A percentile compares a stretch with the other conserved stretches of the same genome.
These are phyloP conservation scores for Octonoba sinensis DNA, from an alignment of 2,888 invertebrate species.

Conservation along the genomic window DNA sequence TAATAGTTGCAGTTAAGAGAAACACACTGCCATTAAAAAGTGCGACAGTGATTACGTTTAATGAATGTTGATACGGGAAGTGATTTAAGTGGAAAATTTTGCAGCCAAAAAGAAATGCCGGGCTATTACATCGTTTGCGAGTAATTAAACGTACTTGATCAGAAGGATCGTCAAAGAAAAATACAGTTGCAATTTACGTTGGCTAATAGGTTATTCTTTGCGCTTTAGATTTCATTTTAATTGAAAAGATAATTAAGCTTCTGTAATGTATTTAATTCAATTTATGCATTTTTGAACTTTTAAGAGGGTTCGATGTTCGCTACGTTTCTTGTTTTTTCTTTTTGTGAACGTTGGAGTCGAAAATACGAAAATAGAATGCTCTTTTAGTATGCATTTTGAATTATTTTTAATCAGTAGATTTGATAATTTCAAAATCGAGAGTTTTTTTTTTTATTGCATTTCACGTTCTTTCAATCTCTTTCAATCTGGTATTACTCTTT, in stretches of 20 bases:
- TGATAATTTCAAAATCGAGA: no score
- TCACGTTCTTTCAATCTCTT: background rate
- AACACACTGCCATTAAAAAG: conserved; percentile 15
- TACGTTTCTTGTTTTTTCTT: background rate
- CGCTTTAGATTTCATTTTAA: conserved; percentile 35
- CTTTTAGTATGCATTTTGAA: background rate
- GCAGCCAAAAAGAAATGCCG: background rate
- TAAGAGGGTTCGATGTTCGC: no score
- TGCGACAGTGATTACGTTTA: background rate
- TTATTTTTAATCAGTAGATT: no score
- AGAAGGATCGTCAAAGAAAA: conserved; percentile 1
- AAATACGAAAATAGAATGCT: background rate
- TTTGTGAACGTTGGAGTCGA: background rate
- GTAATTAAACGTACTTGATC: conserved; percentile 20
- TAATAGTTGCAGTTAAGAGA: background rate
- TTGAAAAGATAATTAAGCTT: conserved; percentile 18
- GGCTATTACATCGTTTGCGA: conserved; percentile 18
- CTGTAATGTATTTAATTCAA: conserved; percentile 5
- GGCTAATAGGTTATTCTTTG: background rate
- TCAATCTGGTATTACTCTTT: no score
- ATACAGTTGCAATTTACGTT: background rate
- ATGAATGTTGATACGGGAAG: conserved; percentile 10
- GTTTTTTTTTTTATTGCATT: background rate
- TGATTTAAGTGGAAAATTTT: conserved; percentile 18
- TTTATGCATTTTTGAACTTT: conserved; percentile 16